Evolutionary conservation across 2,113 vertebrate genomes (phyloP).

Genomic region (Mirounga angustirostris): DNA sequence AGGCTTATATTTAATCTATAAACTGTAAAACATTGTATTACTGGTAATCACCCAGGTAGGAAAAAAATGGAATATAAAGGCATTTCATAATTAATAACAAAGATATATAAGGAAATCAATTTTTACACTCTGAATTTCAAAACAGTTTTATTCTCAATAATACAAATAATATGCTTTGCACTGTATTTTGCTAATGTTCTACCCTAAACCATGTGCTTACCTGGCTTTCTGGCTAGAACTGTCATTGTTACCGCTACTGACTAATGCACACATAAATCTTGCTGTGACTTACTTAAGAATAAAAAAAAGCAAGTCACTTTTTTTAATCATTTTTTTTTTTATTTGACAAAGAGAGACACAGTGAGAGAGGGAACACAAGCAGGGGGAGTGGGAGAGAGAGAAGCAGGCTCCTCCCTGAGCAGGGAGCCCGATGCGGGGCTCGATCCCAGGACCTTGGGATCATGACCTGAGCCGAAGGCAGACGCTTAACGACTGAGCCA

Average conservation of each 20-base stretch:
- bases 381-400: too few relatives aligned
- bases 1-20: neutral
- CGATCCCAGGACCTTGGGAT: too few relatives aligned
- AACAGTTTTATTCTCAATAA: neutral
- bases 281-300: neutral
- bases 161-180: neutral
- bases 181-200: neutral
- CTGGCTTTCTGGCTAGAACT: neutral
- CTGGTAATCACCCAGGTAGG: neutral
- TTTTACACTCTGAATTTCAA: conserved; percentile 15
- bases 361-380: too few relatives aligned
- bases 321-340: too few relatives aligned
- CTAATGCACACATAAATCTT: neutral
- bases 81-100: conserved; percentile 36
- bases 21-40: neutral
- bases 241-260: neutral
- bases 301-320: neutral
- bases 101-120: neutral
- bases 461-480: too few relatives aligned
- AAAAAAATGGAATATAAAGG: neutral
- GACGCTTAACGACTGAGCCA: too few relatives aligned
- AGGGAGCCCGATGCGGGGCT: too few relatives aligned
- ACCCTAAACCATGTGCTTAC: neutral
- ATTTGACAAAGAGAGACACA: too few relatives aligned
- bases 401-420: too few relatives aligned